These are phyloP conservation scores for Xylophagus ater DNA, from an alignment of 2,888 invertebrate species.

Conservation along the genomic window DNA sequence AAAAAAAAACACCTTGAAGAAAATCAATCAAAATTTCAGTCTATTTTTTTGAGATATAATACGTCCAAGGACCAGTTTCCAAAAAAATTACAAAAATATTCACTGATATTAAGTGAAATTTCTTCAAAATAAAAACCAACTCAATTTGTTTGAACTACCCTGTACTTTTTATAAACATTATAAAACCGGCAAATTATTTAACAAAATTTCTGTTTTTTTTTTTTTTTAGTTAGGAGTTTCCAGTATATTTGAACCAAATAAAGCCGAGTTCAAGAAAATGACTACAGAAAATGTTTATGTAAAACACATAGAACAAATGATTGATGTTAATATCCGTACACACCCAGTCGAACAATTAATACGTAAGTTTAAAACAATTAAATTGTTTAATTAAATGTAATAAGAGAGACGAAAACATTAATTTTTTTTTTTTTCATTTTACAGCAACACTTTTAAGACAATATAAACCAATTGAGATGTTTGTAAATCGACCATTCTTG, in stretches of 20 bases:
- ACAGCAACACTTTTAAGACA: slow-evolving; percentile 25
- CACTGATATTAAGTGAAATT: no score
- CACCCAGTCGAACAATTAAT: slow-evolving; percentile 44
- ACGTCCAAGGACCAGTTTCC: no score
- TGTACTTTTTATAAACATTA: no score
- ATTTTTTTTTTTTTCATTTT: slow-evolving; percentile 17
- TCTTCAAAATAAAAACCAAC: no score
- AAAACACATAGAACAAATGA: slow-evolving; percentile 72
- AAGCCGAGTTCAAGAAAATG: slow-evolving; percentile 69
- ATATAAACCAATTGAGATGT: slow-evolving; percentile 52
- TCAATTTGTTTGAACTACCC: slow-evolving; percentile 7
- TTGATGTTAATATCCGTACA: slow-evolving; percentile 71
- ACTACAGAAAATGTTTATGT: slow-evolving; percentile 68
- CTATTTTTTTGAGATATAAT: no score
- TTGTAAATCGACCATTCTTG: slow-evolving; percentile 71
- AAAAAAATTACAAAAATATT: no score
- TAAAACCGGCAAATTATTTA: no score
- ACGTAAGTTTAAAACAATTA: slow-evolving; percentile 27
- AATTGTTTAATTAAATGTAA: slow-evolving; percentile 1
- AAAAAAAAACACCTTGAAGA: no score
- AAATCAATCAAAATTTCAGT: no score
- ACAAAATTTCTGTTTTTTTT: slow-evolving; percentile 4
- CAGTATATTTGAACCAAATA: slow-evolving; percentile 69
- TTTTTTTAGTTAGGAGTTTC: slow-evolving; percentile 57
- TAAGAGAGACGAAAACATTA: background rate